Base-by-base conservation (phyloP, 2,888 invertebrate genomes). In the Napeogenes sylphis region DNA sequence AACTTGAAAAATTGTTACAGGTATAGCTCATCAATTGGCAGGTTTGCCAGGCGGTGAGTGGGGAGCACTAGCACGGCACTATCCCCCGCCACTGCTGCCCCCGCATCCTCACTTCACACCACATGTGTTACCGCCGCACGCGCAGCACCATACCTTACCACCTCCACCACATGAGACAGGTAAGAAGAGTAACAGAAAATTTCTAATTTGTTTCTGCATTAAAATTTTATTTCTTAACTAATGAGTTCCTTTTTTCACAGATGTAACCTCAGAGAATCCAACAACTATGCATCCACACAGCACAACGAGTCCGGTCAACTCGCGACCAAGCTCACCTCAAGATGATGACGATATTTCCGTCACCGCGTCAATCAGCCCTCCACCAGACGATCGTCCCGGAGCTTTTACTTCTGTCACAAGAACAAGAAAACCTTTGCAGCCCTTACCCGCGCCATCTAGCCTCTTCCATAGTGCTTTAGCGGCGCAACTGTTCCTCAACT, bases 21-120 rank as follows among this genome's bases (percentile, higher is more conserved):
- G 95, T 69, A 94, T 95, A 75, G 95, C 95, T 0, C 95, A 95
- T 75, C 95, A 95, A 79, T 78, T 95, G 68, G 94, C 94, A 6
- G 94, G 94, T 3, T 85, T 94, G 70, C 94, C 94, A 10, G 93
- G 93, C 0, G 91, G 92, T 10, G 90, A 93, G 70, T 94, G 92
- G 85, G 93, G 94, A 32, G 93, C 93, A 1, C 83, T 93, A 13
- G 94, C 94, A 56, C 93, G 94, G 84, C 92, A 93, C 72, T 90
- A 90, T 69, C 87, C 91, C 0, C 88, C 92, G 10, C 89, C 78
- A 3, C 80, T 91, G 64, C 73, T 92, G 80, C 87, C 91, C 64
- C 72, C 92, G 69, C 85, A 92, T 76, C 80, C 92, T 60, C 93
- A 92, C 75, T 92, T 91, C 86, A 93, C 91, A 71, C 92, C 85